Evolutionary conservation across 2,113 vertebrate species (phyloP), one percentile per base, ranked within the genome.

Genomic region (Furnarius figulus): DNA sequence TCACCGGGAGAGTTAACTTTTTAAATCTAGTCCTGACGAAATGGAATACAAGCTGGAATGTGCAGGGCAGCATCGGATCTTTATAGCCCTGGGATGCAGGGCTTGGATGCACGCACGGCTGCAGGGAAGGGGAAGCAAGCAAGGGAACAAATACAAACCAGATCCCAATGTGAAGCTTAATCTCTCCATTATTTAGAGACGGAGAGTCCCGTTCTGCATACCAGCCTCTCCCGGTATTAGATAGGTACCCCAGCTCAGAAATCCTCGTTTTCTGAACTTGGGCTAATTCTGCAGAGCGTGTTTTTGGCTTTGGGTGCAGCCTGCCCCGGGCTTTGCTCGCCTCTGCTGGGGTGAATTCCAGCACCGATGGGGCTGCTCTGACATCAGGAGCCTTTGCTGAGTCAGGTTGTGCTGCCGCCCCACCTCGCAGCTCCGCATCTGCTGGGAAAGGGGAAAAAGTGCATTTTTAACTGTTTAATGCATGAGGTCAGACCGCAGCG

Each of bases 341-440:
- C 68, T 44, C 27, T 27, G 72, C 66, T 35, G 33, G 77, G 80
- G 52, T 20, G 85, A 40, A 67, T 89, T 85, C 93, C 85, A 50
- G 91, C 73, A 3, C 18, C 4, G 37, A 4, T 10, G 77, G 88
- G 66, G 81, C 90, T 66, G 71, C 85, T 68, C 70, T 74, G 93
- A 2, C 82, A 87, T 4, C 77, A 42, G 84, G 62, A 7, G 39
- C 75, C 85, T 88, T 20, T 96, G 96, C 96, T 97, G 96, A 97
- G 96, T 96, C 96, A 96, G 96, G 80, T 23, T 62, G 12, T 66
- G 96, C 88, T 42, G 52, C 61, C 21, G 6, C 78, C 79, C 50
- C 24, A 24, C 12, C 85, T 68, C 49, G 58, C 67, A 37, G 73
- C 75, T 3, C 85, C 6, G 89, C 78, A 46, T 39, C 82, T 77